Conservation (phyloP, 2,113 vertebrate species). For the Mola mola region DNA sequence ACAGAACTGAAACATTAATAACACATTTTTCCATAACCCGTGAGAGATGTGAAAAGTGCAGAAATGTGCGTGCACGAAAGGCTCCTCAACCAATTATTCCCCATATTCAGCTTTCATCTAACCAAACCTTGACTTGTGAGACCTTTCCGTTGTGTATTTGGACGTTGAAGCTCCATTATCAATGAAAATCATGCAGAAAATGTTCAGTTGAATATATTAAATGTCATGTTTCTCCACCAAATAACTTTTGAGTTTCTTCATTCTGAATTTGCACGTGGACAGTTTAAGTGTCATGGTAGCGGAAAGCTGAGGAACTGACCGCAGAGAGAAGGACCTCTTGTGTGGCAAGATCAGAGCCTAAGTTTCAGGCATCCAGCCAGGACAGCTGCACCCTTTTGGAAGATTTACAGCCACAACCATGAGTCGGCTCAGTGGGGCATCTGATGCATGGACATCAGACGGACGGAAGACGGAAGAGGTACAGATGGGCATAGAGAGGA, state of each 20-base stretch:
- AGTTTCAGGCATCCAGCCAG: slow-evolving; percentile 65
- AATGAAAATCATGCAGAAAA: background rate
- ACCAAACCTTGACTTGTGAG: background rate
- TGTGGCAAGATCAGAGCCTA: slow-evolving; percentile 66
- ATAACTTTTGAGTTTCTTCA: too few species aligned
- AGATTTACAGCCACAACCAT: slow-evolving; percentile 43
- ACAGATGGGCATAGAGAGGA: slow-evolving; percentile 36
- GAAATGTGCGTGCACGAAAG: too few species aligned
- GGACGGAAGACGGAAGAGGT: slow-evolving; percentile 33
- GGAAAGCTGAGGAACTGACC: slow-evolving; percentile 46
- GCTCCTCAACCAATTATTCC: too few species aligned
- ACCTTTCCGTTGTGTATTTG: too few species aligned
- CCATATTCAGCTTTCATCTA: too few species aligned
- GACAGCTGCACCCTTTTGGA: slow-evolving; percentile 74
- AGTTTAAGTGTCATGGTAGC: slow-evolving; percentile 41
- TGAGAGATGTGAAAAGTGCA: background rate
- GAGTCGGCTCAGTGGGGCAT: slow-evolving; percentile 44
- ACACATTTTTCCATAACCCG: background rate
- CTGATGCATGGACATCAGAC: slow-evolving; percentile 51
- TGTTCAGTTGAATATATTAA: too few species aligned
- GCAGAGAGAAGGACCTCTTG: slow-evolving; percentile 59
- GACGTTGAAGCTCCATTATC: too few species aligned
- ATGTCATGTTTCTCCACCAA: background rate
- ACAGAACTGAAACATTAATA: background rate
- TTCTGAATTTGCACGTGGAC: too few species aligned